Base-by-base conservation (phyloP, 2,888 invertebrate genomes). In the Lasioglossum zephyrum region DNA sequence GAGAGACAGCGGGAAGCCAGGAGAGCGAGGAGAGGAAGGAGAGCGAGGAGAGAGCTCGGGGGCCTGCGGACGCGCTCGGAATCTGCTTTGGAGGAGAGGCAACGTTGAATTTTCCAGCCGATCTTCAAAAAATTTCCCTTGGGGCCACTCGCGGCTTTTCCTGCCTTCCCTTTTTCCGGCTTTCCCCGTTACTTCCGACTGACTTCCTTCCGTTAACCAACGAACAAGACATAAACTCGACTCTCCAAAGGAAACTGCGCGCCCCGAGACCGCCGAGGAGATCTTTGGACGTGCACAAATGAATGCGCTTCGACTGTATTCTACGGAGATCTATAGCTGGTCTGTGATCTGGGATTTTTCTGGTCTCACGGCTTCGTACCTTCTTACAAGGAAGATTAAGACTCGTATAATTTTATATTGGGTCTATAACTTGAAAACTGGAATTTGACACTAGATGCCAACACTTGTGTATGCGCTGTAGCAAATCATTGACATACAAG, bases 261-360 rank as follows among this genome's bases (percentile, higher is more conserved):
- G 31, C 4, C 22, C 72, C 53, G 47, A 41, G 41, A 41, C 47
- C 18, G 36, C 5, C 16, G 26, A 36, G 66, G 77, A 85, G 69
- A 76, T 88, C 88, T 88, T 86, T 86, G 78, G 77, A 77, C 77
- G 53, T 73, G 69, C 70, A 66, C 81, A 83, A 78, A 75, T 83
- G 69, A 73, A 39, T 39, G 39, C 39, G 22, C 69, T 69, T 39
- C 39, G 69, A 69, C 36, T 39, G 69, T 39, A 70, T 22, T 70
- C 41, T 70, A 70, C 70, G 39, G 70, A 70, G 70, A 70, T 41
- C 41, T 70, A 70, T 70, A 70, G 11, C 39, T 36, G 66, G 31
- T 36, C 22, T 70, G 39, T 22, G 39, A 69, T 69, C 39, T 4
- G 36, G 39, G 4, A 22, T 22, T 9, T 69, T 31, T 31, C 63